phyloP scores from a whole-genome alignment of 2,797 vertebrate species.

The Sebastolobus alascanus region DNA sequence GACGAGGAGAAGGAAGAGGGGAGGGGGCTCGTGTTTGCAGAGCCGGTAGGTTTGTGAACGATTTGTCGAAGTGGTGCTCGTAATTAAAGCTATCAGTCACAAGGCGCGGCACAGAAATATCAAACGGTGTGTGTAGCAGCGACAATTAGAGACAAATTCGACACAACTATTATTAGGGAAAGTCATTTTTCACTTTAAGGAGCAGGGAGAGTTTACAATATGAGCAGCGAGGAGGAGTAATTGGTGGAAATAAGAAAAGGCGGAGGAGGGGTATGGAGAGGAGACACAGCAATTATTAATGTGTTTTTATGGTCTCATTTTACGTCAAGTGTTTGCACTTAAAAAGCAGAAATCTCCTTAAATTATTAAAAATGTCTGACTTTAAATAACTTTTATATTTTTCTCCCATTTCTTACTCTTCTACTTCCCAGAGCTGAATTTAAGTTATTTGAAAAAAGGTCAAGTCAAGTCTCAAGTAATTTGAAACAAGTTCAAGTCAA shows the following conservation, averaged over 20 bases:
- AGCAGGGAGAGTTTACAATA: slow-evolving; percentile 57
- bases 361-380: background rate
- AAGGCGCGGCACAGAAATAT: slow-evolving; percentile 69
- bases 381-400: background rate
- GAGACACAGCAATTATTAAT: slow-evolving; percentile 12
- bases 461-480: background rate
- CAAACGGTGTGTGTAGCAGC: slow-evolving; percentile 67
- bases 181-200: slow-evolving; percentile 78
- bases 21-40: slow-evolving; percentile 48
- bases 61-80: slow-evolving; percentile 78
- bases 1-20: slow-evolving; percentile 52
- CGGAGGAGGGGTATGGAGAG: slow-evolving; percentile 11
- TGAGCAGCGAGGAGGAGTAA: slow-evolving; percentile 48
- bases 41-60: slow-evolving; percentile 71
- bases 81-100: slow-evolving; percentile 85
- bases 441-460: background rate
- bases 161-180: slow-evolving; percentile 77
- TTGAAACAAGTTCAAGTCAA: too few species aligned
- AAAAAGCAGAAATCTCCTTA: background rate
- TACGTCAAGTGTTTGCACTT: background rate
- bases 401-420: background rate
- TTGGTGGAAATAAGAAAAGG: slow-evolving; percentile 43
- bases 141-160: slow-evolving; percentile 78
- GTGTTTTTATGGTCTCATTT: slow-evolving; percentile 7
- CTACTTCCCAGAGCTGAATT: slow-evolving; percentile 17